These are phyloP conservation scores for Vulpes ferrilata DNA, from an alignment of 2,113 vertebrate species.

Conservation along the genomic window DNA sequence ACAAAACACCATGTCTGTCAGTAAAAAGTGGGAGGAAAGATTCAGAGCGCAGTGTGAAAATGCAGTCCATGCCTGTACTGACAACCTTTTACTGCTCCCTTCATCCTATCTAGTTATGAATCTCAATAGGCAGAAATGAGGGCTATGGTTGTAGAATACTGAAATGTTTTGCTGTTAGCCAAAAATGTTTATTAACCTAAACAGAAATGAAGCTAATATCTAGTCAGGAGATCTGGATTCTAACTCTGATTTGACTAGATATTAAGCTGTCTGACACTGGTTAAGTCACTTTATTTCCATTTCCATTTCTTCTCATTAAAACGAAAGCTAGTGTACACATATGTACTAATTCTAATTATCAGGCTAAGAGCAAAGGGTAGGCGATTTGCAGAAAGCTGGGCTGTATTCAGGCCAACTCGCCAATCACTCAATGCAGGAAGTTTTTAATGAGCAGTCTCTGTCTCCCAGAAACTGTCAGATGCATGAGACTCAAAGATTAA, in stretches of 20 bases:
- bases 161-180: constrained; percentile 55
- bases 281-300: constrained; percentile 54
- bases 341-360: background rate
- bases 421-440: background rate
- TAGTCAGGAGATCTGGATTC: constrained; percentile 13
- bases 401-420: constrained; percentile 37
- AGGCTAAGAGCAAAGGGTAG: background rate
- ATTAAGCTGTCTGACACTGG: background rate
- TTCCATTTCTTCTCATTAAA: constrained; percentile 34
- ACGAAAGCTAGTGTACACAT: background rate
- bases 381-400: constrained; percentile 1
- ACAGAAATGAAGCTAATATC: constrained; percentile 26
- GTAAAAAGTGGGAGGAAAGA: constrained; percentile 17
- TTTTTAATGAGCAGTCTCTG: background rate
- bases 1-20: background rate
- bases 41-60: background rate
- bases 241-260: constrained; percentile 30
- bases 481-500: constrained; percentile 28
- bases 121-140: constrained; percentile 23
- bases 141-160: background rate
- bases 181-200: background rate
- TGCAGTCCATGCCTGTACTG: background rate
- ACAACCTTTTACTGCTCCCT: background rate
- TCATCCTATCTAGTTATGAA: background rate
- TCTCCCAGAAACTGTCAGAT: constrained; percentile 62